Evolutionary conservation across 2,113 vertebrate genomes (phyloP).

Genomic region (Heterotilapia buettikoferi): DNA sequence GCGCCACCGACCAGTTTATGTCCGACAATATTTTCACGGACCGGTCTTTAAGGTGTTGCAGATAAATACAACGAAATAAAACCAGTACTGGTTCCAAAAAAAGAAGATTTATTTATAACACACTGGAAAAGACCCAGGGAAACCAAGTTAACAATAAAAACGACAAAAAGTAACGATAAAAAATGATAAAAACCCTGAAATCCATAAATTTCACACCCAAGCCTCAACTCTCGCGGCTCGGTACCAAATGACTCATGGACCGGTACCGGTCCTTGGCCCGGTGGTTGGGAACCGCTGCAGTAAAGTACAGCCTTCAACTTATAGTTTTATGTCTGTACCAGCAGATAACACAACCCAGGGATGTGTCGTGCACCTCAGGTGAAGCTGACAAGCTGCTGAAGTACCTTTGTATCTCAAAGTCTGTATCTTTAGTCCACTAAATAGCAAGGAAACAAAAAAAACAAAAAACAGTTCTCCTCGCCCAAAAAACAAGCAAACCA

Average conservation of each 20-base stretch:
- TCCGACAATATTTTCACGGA: not conserved
- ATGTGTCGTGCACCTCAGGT: not conserved
- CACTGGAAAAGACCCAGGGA: not conserved
- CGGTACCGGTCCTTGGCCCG: not conserved
- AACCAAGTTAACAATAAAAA: not conserved
- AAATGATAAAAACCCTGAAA: fast-evolving
- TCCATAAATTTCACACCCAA: not conserved
- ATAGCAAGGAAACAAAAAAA: not conserved
- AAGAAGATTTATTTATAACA: not conserved
- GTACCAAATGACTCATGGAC: not conserved
- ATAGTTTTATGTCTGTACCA: not conserved
- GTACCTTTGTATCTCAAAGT: not conserved
- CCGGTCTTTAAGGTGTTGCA: not conserved
- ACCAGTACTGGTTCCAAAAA: not conserved
- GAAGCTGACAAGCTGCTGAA: conserved; percentile 9
- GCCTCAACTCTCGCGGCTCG: fast-evolving
- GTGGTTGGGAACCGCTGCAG: not conserved
- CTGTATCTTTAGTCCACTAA: not conserved
- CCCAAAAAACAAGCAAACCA: not conserved
- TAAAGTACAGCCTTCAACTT: not conserved
- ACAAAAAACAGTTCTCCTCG: not conserved
- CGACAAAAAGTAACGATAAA: fast-evolving
- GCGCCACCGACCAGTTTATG: not conserved
- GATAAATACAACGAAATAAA: not conserved
- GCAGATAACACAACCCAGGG: not conserved